These are phyloP conservation scores for Andrena camellia DNA, from an alignment of 2,888 invertebrate genomes.

Conservation along the genomic window DNA sequence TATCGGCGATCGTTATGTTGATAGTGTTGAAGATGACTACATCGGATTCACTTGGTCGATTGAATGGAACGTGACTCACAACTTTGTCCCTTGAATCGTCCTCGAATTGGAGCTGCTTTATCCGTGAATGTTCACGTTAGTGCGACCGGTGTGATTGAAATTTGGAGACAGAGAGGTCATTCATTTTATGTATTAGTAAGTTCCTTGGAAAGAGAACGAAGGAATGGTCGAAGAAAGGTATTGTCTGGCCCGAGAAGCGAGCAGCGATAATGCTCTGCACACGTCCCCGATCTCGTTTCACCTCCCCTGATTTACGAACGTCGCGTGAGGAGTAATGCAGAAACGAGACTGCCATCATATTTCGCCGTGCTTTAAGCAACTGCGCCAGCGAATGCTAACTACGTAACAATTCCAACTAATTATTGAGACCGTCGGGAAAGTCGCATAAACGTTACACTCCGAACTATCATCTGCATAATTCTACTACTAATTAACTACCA, in stretches of 20 bases:
- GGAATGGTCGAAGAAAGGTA: slow-evolving; percentile 4
- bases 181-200: not conserved
- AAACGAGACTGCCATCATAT: slow-evolving; percentile 15
- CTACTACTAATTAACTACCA: not conserved
- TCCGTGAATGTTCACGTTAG: slow-evolving; percentile 1
- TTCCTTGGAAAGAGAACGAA: not conserved
- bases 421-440: not conserved
- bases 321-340: slow-evolving; percentile 30
- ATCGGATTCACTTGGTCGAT: slow-evolving; percentile 24
- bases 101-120: not conserved
- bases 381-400: not conserved
- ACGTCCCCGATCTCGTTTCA: slow-evolving; percentile 24
- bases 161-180: not conserved
- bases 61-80: slow-evolving; percentile 19
- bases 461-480: not conserved
- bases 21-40: slow-evolving; percentile 6
- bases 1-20: not conserved
- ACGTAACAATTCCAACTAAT: slow-evolving; percentile 20
- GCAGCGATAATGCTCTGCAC: not conserved
- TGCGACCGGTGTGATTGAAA: not conserved
- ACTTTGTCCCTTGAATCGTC: slow-evolving; percentile 14
- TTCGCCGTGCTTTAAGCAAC: slow-evolving; percentile 18
- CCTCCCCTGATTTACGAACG: slow-evolving; percentile 40
- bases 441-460: not conserved
- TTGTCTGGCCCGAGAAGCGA: not conserved